phyloP scores from a whole-genome alignment of 2,888 invertebrate species.

The Uloborus plumipes region DNA sequence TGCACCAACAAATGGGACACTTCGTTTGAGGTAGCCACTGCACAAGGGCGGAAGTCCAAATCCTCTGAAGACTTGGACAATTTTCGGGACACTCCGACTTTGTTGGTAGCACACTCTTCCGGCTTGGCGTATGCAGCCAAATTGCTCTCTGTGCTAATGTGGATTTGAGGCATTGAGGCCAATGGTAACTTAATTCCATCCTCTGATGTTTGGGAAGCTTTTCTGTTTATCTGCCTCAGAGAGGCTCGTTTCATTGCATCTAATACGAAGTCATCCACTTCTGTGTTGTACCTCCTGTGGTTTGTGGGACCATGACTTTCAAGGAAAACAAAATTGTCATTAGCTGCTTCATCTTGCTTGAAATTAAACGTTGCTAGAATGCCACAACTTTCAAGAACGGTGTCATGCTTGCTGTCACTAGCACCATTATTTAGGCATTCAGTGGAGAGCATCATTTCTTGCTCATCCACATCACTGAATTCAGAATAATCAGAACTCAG shows the following conservation, averaged over 20 bases:
- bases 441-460: constrained; percentile 49
- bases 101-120: constrained; percentile 37
- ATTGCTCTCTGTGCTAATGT: constrained; percentile 64
- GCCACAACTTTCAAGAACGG: constrained; percentile 71
- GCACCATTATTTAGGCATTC: constrained; percentile 54
- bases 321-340: constrained; percentile 47
- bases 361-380: constrained; percentile 70
- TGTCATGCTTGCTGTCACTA: constrained; percentile 66
- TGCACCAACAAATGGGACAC: constrained; percentile 63
- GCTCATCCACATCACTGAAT: constrained; percentile 66
- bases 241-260: constrained; percentile 67
- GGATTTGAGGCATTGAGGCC: constrained; percentile 66
- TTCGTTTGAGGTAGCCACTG: constrained; percentile 54
- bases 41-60: constrained; percentile 50
- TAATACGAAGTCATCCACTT: constrained; percentile 67
- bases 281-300: constrained; percentile 46
- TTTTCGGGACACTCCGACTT: constrained; percentile 52
- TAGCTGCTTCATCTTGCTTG: constrained; percentile 11
- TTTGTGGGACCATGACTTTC: constrained; percentile 29
- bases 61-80: constrained; percentile 68
- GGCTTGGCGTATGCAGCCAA: constrained; percentile 40
- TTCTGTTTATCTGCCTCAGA: constrained; percentile 63
- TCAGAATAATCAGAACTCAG: constrained; percentile 67
- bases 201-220: constrained; percentile 31
- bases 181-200: constrained; percentile 28